Evolutionary conservation across 1,140 invertebrate genomes (phyloP).

Genomic region (Charaxes varanes): DNA sequence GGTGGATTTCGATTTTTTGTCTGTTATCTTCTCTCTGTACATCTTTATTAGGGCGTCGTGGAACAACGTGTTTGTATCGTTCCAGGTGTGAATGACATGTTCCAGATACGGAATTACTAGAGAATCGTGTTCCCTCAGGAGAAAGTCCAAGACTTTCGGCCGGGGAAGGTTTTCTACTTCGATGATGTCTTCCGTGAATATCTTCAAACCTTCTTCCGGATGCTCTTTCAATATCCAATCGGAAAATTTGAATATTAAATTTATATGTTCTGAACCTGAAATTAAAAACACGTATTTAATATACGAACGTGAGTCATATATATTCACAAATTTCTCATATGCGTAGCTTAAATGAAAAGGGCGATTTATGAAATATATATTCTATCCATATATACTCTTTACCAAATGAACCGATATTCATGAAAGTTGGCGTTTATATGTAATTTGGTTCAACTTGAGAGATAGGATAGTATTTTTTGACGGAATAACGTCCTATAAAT

Average conservation of each 20-base stretch:
- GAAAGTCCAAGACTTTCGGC: constrained; percentile 90
- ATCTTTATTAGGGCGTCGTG: constrained; percentile 94
- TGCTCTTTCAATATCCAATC: constrained; percentile 91
- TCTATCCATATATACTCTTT: too few relatives aligned
- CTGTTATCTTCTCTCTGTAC: constrained; percentile 79
- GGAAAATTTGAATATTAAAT: constrained; percentile 96
- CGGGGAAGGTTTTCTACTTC: constrained; percentile 93
- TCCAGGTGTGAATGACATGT: constrained; percentile 93
- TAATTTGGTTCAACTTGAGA: too few relatives aligned
- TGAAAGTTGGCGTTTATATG: too few relatives aligned
- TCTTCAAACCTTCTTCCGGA: constrained; percentile 93
- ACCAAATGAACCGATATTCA: too few relatives aligned
- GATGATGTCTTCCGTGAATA: constrained; percentile 93
- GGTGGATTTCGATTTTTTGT: constrained; percentile 75
- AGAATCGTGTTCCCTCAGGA: constrained; percentile 85
- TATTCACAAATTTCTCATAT: too few relatives aligned
- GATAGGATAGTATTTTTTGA: too few relatives aligned
- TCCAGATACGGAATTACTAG: constrained; percentile 95
- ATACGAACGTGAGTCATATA: too few relatives aligned
- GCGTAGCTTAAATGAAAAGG: too few relatives aligned
- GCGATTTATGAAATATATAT: too few relatives aligned
- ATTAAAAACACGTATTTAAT: too few relatives aligned
- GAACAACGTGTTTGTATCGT: constrained; percentile 88
- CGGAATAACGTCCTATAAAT: too few relatives aligned
- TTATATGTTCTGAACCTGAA: constrained; percentile 86